A percentile compares a stretch with the other conserved stretches of the same genome.
Evolutionary conservation across 2,888 invertebrate genomes (phyloP).

Genomic region (Mystacides longicornis): DNA sequence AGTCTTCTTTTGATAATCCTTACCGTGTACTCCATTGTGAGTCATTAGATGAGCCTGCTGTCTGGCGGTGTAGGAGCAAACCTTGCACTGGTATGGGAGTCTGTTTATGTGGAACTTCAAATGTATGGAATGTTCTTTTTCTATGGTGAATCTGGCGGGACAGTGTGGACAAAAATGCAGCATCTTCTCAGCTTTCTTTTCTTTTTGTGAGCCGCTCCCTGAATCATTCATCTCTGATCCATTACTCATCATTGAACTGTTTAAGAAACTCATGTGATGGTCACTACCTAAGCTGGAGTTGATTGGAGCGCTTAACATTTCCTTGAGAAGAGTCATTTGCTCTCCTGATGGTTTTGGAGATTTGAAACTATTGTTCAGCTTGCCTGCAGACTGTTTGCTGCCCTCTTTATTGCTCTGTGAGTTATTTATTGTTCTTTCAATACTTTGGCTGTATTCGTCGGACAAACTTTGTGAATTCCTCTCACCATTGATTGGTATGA

Average conservation of each 20-base stretch:
- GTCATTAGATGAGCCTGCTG: conserved; percentile 61
- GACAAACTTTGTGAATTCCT: neutral
- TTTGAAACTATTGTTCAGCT: no score
- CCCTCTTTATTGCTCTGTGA: neutral
- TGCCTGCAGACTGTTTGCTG: neutral
- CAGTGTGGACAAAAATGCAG: conserved; percentile 74
- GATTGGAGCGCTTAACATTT: neutral
- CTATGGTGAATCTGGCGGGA: conserved; percentile 74
- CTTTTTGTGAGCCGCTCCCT: neutral
- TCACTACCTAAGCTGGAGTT: neutral
- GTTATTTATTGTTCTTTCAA: neutral
- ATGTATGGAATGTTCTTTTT: conserved; percentile 67
- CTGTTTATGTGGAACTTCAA: conserved; percentile 59
- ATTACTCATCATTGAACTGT: neutral
- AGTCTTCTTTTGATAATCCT: conserved; percentile 72
- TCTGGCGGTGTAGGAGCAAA: conserved; percentile 69
- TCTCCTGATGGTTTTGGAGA: neutral
- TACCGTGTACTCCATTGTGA: conserved; percentile 67
- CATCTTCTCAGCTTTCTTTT: conserved; percentile 29
- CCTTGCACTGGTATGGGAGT: conserved; percentile 61
- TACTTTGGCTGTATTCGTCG: neutral
- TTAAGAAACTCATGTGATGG: neutral
- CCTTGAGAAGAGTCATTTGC: neutral
- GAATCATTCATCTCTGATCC: neutral
- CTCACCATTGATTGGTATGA: neutral